phyloP scores from a whole-genome alignment of 2,888 invertebrate species.

The Girardia tigrina region DNA sequence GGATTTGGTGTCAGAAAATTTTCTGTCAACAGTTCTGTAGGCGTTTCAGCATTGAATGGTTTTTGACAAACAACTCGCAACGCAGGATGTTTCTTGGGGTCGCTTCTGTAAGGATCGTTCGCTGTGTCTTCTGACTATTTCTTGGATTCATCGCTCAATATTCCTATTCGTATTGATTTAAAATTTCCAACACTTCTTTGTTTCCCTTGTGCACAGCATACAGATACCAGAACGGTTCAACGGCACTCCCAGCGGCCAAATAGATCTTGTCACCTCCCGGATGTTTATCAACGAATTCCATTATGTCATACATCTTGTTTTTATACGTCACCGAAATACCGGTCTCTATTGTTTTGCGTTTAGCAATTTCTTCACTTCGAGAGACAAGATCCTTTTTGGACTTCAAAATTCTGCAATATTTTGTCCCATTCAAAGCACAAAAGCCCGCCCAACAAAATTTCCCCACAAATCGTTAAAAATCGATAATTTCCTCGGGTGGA shows the following conservation, averaged over 20 bases:
- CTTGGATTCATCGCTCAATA: conserved; percentile 59
- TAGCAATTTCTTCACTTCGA: conserved; percentile 58
- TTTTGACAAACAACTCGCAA: conserved; percentile 64
- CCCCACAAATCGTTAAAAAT: too few relatives aligned
- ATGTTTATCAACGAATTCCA: conserved; percentile 71
- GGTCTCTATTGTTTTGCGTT: conserved; percentile 58
- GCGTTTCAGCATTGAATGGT: conserved; percentile 90
- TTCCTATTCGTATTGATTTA: conserved; percentile 80
- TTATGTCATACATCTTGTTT: conserved; percentile 80
- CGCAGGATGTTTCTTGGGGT: conserved; percentile 66
- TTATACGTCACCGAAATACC: conserved; percentile 52
- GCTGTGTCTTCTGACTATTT: too few relatives aligned
- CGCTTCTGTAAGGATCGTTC: conserved; percentile 63
- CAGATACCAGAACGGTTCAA: conserved; percentile 68
- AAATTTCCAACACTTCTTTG: conserved; percentile 57
- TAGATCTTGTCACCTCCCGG: conserved; percentile 71
- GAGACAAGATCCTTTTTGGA: background rate
- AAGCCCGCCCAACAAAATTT: background rate
- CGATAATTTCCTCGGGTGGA: too few relatives aligned
- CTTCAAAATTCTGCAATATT: background rate
- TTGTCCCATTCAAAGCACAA: background rate
- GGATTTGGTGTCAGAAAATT: conserved; percentile 75
- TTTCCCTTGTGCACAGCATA: conserved; percentile 58
- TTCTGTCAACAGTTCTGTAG: conserved; percentile 61
- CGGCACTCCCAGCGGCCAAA: conserved; percentile 76